Conservation (phyloP, 2,113 vertebrate species). For the Urocynchramus pylzowi region DNA sequence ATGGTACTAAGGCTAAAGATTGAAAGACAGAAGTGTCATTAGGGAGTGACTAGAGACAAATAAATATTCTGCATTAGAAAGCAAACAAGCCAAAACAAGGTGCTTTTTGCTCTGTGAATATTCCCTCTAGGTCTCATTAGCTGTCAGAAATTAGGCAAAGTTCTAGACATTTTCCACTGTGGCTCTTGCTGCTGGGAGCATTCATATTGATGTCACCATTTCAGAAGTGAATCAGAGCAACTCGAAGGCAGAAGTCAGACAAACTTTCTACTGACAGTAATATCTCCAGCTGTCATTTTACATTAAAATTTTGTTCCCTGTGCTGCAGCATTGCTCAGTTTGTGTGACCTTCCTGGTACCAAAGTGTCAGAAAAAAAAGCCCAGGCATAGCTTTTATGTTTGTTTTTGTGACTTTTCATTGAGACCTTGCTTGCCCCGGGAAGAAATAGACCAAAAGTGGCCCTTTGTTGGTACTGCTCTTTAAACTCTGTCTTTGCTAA, state of each 20-base stretch:
- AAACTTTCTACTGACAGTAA: background rate
- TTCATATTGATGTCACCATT: background rate
- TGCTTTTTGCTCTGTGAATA: background rate
- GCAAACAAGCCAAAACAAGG: constrained; percentile 21
- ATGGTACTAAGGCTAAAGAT: background rate
- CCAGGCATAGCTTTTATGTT: background rate
- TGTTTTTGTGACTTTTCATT: background rate
- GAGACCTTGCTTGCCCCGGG: background rate
- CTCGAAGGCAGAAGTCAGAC: background rate
- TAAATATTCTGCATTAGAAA: constrained; percentile 27
- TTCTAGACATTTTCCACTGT: background rate
- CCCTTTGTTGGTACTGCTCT: background rate
- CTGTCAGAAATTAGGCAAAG: constrained; percentile 28
- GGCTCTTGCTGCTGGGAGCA: background rate
- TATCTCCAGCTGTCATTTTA: background rate
- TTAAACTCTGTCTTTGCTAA: background rate
- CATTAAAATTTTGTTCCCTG: background rate
- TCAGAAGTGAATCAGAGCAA: constrained; percentile 10
- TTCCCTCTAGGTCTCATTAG: constrained; percentile 55
- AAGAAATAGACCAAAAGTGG: background rate
- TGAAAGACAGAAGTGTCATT: background rate
- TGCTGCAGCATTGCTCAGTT: background rate
- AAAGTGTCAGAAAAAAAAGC: background rate
- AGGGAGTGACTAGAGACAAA: background rate
- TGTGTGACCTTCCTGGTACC: background rate